A percentile compares a stretch with the other conserved stretches of the same genome.
Conservation (phyloP, 2,797 vertebrate genomes). For the Hippopotamyrus pictus region DNA sequence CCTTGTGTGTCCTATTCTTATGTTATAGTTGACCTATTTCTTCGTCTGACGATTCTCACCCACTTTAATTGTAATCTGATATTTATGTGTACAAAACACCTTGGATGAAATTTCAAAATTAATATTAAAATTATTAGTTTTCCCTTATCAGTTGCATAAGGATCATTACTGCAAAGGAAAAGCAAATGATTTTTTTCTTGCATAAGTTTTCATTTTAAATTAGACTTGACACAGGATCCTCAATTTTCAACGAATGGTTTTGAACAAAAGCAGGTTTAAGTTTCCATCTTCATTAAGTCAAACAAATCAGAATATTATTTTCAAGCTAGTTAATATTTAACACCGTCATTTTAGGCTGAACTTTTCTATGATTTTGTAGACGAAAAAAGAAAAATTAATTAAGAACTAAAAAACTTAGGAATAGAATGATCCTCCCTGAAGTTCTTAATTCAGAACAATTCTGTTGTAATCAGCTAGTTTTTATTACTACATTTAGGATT, state of each 20-base stretch:
- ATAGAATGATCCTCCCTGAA: neutral
- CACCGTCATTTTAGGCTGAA: neutral
- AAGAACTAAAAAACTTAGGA: neutral
- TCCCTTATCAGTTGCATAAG: neutral
- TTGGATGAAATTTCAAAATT: neutral
- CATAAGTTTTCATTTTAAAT: neutral
- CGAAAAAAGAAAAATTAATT: neutral
- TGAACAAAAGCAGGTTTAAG: neutral
- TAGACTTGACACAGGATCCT: neutral
- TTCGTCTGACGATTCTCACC: neutral
- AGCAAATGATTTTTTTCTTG: neutral
- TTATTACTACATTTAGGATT: neutral
- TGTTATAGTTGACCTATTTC: neutral
- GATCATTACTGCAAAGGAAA: neutral
- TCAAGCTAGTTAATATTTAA: neutral
- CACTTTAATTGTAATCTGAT: neutral
- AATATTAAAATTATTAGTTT: neutral
- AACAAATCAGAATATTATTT: neutral
- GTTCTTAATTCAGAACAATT: neutral
- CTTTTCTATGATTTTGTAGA: neutral
- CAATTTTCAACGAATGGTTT: neutral
- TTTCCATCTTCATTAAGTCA: constrained; percentile 8
- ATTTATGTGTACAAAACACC: neutral
- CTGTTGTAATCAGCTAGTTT: neutral
- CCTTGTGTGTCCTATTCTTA: neutral